A percentile compares a stretch with the other conserved stretches of the same genome.
phyloP scores from a whole-genome alignment of 2,797 vertebrate genomes.

The Thalassophryne amazonica region DNA sequence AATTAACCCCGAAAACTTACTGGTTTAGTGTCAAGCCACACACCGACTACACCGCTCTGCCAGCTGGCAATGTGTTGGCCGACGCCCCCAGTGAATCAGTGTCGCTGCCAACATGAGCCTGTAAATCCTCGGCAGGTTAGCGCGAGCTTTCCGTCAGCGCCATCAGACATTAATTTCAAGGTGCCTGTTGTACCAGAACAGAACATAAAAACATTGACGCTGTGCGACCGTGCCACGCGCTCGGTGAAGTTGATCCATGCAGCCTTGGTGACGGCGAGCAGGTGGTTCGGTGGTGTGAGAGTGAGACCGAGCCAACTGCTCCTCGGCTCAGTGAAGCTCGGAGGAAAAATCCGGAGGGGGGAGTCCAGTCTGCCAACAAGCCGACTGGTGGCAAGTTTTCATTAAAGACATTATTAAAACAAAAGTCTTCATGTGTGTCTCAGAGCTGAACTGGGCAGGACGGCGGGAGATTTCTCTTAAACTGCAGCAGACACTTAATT shows the following conservation, averaged over 20 bases:
- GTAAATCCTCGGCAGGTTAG: conserved; percentile 33
- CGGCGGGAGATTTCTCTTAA: not conserved
- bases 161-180: conserved; percentile 10
- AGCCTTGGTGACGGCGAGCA: conserved; percentile 25
- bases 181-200: not conserved
- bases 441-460: not conserved
- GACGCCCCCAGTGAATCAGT: conserved; percentile 20
- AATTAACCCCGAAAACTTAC: conserved; percentile 33
- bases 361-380: conserved; percentile 15
- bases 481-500: not conserved
- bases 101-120: conserved; percentile 24
- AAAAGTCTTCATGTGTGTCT: not conserved
- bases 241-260: conserved; percentile 12
- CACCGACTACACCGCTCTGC: conserved; percentile 18
- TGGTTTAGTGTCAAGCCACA: conserved; percentile 9
- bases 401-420: conserved; percentile 21
- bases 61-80: conserved; percentile 37
- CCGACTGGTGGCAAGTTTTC: conserved; percentile 26
- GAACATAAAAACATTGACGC: too few species aligned
- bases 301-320: conserved; percentile 32
- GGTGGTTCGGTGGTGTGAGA: conserved; percentile 54
- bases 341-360: conserved; percentile 11
- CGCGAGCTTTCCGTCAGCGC: conserved; percentile 14
- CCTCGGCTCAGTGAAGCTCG: conserved; percentile 15
- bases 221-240: too few species aligned